Evolutionary conservation across 2,888 invertebrate species (phyloP), one percentile per base, ranked within the genome.

Genomic region (Corythucha ciliata): DNA sequence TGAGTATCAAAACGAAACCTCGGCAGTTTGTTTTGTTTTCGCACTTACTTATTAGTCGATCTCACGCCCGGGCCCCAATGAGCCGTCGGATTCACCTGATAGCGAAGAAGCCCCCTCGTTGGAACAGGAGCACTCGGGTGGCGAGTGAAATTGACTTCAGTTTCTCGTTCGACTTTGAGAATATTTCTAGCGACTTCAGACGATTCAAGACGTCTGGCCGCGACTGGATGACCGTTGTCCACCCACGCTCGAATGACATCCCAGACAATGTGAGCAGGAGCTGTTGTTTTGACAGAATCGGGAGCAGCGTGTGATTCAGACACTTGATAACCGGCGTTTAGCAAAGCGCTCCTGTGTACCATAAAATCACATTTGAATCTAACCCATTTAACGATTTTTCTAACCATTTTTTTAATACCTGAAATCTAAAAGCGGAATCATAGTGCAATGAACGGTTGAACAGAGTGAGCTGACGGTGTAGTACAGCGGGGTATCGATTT

Each of bases 291-390:
- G 20, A 97, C 72, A 0, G 93, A 91, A 58, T 80, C 79, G 65
- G 83, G 86, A 57, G 79, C 78, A 50, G 88, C 85, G 71, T 99
- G 98, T 0, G 96, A 91, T 62, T 80, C 81, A 0, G 96, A 96
- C 2, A 97, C 94, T 61, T 79, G 73, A 69, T 86, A 91, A 0
- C 94, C 94, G 0, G 85, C 86, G 69, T 92, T 86, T 52, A 93
- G 67, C 45, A 96, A 69, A 0, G 91, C 93, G 1, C 97, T 97
- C 61, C 94, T 86, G 37, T n/a, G 41, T n/a, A n/a, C n/a, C n/a
- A n/a, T n/a, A n/a, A n/a, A n/a, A n/a, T n/a, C n/a, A n/a, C n/a
- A n/a, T n/a, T n/a, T n/a, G n/a, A n/a, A n/a, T n/a, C n/a, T n/a
- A n/a, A n/a, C n/a, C n/a, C n/a, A n/a, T n/a, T n/a, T n/a, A n/a